Conservation (phyloP, 37 sponge, comb jelly and placozoan genomes). For the Ephydatia muelleri region DNA sequence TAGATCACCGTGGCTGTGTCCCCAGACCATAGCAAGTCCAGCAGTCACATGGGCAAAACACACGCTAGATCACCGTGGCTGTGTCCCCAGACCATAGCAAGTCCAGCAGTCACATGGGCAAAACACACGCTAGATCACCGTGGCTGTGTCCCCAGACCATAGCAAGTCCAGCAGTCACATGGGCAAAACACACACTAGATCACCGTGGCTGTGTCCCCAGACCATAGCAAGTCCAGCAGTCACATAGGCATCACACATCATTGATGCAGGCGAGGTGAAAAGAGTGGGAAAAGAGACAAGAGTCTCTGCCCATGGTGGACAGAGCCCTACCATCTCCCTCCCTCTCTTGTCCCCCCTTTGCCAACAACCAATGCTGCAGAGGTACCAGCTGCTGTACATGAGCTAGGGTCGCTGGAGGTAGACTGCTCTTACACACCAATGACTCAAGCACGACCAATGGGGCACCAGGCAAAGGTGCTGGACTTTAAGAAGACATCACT, state of each 20-base stretch:
- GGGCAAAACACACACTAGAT: background rate
- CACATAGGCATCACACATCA: background rate
- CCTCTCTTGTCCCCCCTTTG: background rate
- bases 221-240: too few relatives aligned
- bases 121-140: too few relatives aligned
- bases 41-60: too few relatives aligned
- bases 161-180: too few relatives aligned
- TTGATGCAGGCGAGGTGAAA: background rate
- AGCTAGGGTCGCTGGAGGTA: conserved; percentile 7
- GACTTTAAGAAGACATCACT: background rate
- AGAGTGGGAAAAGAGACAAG: background rate
- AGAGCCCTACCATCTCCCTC: background rate
- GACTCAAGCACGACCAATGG: conserved; percentile 80
- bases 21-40: too few relatives aligned
- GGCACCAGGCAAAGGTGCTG: conserved; percentile 49
- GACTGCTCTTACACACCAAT: conserved; percentile 74
- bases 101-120: too few relatives aligned
- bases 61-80: too few relatives aligned
- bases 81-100: too few relatives aligned
- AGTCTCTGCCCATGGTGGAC: background rate
- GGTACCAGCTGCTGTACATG: background rate
- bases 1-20: too few relatives aligned
- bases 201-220: too few relatives aligned
- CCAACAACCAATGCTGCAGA: background rate
- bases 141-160: too few relatives aligned